A percentile compares a stretch with the other conserved stretches of the same genome.
Conservation (phyloP, 2,888 invertebrate genomes). For the Leuctra nigra region DNA sequence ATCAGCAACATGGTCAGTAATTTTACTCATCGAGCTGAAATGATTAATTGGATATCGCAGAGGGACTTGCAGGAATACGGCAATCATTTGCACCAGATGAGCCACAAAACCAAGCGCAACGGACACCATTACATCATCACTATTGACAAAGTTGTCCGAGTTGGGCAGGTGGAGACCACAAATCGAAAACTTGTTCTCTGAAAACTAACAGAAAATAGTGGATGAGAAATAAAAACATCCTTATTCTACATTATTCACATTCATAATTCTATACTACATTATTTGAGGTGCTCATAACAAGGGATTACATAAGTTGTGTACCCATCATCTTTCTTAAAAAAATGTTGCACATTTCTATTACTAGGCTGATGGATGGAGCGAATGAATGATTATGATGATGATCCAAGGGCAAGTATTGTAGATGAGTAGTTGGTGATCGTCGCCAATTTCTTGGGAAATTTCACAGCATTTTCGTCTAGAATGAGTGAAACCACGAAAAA, state of each 20-base stretch:
- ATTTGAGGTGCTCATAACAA: too few relatives aligned
- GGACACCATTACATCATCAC: constrained; percentile 61
- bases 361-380: too few relatives aligned
- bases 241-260: neutral
- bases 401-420: too few relatives aligned
- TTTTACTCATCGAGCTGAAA: constrained; percentile 74
- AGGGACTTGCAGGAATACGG: constrained; percentile 77
- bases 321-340: too few relatives aligned
- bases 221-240: neutral
- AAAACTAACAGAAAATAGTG: neutral
- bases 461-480: too few relatives aligned
- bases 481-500: too few relatives aligned
- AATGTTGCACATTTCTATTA: too few relatives aligned
- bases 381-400: too few relatives aligned
- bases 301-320: too few relatives aligned
- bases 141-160: constrained; percentile 55
- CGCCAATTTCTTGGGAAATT: too few relatives aligned
- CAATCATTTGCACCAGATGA: constrained; percentile 74
- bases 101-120: constrained; percentile 85
- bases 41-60: constrained; percentile 75
- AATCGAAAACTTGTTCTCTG: constrained; percentile 51
- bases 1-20: constrained; percentile 69
- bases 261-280: too few relatives aligned
- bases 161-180: constrained; percentile 65
- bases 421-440: too few relatives aligned